Evolutionary conservation across 2,888 invertebrate genomes (phyloP).

Genomic region (Parascotia fuliginaria): DNA sequence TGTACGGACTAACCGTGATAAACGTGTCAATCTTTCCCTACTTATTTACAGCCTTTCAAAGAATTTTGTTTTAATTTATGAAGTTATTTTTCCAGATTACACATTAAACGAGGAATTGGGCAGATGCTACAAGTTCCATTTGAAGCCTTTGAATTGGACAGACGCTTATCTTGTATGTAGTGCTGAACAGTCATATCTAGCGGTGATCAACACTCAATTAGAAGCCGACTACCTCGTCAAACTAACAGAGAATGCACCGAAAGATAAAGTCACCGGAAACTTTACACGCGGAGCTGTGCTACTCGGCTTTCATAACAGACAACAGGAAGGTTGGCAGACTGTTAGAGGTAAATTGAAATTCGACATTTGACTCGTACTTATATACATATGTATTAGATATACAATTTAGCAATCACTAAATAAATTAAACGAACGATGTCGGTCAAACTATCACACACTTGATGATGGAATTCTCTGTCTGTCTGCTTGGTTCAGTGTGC

Average conservation of each 20-base stretch:
- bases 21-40: no score
- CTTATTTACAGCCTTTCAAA: no score
- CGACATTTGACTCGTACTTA: no score
- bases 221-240: constrained; percentile 28
- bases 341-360: constrained; percentile 52
- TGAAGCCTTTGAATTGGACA: constrained; percentile 60
- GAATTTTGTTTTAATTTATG: no score
- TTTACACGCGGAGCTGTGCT: constrained; percentile 24
- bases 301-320: constrained; percentile 52
- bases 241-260: constrained; percentile 10
- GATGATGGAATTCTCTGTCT: no score
- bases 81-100: constrained; percentile 59
- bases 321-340: constrained; percentile 53
- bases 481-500: no score
- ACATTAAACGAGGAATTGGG: constrained; percentile 47
- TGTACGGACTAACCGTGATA: no score
- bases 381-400: no score
- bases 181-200: constrained; percentile 64
- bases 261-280: constrained; percentile 2
- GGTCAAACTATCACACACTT: no score
- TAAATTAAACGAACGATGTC: no score
- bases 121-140: constrained; percentile 71
- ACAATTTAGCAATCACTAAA: no score
- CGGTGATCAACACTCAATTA: constrained; percentile 56
- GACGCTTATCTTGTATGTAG: constrained; percentile 62